These are phyloP conservation scores for Acanthococcus lagerstroemiae DNA, from an alignment of 2,888 invertebrate genomes.

Conservation along the genomic window DNA sequence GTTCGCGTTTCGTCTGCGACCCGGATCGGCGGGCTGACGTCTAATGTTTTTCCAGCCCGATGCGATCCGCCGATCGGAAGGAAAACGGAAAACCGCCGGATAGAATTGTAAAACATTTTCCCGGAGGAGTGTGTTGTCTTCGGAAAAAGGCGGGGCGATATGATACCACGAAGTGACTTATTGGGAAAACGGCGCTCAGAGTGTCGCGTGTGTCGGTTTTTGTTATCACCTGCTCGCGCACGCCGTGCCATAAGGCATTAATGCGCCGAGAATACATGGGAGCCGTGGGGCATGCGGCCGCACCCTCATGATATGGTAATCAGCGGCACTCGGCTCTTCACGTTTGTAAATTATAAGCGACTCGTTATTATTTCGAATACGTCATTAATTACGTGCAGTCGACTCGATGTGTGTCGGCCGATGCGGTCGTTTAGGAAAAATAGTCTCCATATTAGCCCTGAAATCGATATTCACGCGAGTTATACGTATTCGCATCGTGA, in stretches of 20 bases:
- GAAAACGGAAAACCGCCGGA: not conserved
- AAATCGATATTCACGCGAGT: no score
- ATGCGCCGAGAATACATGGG: not conserved
- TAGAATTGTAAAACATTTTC: no score
- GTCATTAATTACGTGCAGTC: not conserved
- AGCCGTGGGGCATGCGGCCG: constrained; percentile 17
- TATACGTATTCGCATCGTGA: no score
- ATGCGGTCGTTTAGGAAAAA: no score
- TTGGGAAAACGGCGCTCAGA: constrained; percentile 7
- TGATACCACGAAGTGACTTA: constrained; percentile 22
- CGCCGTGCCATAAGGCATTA: constrained; percentile 13
- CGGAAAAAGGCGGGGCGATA: constrained; percentile 4
- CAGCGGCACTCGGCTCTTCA: constrained; percentile 2
- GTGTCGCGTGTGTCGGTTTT: constrained; percentile 16
- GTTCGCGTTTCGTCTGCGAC: no score
- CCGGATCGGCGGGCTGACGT: no score
- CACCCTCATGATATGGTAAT: constrained; percentile 25
- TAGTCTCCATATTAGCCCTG: no score
- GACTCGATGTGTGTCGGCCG: not conserved
- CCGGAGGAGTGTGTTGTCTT: not conserved
- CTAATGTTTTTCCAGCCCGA: no score
- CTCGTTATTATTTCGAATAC: not conserved
- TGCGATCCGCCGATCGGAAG: no score
- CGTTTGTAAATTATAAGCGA: not conserved
- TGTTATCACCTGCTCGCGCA: constrained; percentile 15